These are phyloP conservation scores for Megaleporinus macrocephalus DNA, from an alignment of 2,113 vertebrate species.

Conservation along the genomic window DNA sequence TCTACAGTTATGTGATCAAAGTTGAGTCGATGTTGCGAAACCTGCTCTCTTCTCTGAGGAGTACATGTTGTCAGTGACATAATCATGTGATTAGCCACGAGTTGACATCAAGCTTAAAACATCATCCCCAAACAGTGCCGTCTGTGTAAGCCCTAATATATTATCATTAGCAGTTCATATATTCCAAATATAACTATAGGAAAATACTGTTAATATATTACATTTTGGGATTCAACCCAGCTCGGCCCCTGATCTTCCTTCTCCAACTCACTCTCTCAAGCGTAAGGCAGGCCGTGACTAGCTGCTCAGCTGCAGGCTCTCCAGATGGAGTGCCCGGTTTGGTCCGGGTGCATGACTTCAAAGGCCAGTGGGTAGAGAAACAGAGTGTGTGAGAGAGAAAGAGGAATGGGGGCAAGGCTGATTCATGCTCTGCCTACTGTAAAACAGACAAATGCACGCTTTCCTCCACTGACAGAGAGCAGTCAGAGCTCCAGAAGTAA, in stretches of 20 bases:
- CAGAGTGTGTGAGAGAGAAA: slow-evolving; percentile 23
- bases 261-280: slow-evolving; percentile 25
- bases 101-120: too few relatives aligned
- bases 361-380: slow-evolving; percentile 47
- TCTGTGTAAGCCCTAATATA: too few relatives aligned
- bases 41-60: too few relatives aligned
- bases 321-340: slow-evolving; percentile 64
- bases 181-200: too few relatives aligned
- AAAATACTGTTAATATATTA: too few relatives aligned
- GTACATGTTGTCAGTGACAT: too few relatives aligned
- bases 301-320: slow-evolving; percentile 56
- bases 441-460: slow-evolving; percentile 18
- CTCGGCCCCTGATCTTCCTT: background rate
- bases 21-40: too few relatives aligned
- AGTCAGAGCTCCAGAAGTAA: slow-evolving; percentile 26
- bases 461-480: slow-evolving; percentile 30
- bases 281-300: background rate
- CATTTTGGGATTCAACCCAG: too few relatives aligned
- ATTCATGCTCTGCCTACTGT: slow-evolving; percentile 45
- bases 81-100: too few relatives aligned
- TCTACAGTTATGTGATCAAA: too few relatives aligned
- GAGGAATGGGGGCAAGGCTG: background rate
- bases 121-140: too few relatives aligned
- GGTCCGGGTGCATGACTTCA: slow-evolving; percentile 63
- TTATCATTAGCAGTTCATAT: too few relatives aligned